Evolutionary conservation across 2,797 vertebrate genomes (phyloP).

Genomic region (Enteromius trimaculatus): DNA sequence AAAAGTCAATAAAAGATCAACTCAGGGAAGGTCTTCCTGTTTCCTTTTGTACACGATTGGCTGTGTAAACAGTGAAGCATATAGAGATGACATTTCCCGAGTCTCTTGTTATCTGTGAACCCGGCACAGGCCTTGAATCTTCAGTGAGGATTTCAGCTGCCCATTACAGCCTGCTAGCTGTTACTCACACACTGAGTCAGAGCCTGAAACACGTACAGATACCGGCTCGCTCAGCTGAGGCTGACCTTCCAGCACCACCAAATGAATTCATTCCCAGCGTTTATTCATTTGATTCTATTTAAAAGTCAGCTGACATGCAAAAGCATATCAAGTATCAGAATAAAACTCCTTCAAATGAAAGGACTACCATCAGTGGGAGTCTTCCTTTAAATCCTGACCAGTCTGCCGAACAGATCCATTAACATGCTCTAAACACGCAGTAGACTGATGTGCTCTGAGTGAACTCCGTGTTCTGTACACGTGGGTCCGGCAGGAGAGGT

Average conservation of each 20-base stretch:
- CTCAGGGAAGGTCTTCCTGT: conserved; percentile 14
- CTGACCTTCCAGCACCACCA: conserved; percentile 19
- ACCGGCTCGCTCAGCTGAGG: neutral
- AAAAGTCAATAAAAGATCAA: conserved; percentile 35
- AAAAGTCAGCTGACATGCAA: neutral
- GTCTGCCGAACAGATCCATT: conserved; percentile 14
- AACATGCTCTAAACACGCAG: conserved; percentile 7
- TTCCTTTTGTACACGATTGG: conserved; percentile 35
- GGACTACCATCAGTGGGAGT: neutral
- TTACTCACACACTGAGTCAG: conserved; percentile 44
- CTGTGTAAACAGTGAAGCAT: conserved; percentile 43
- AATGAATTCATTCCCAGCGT: neutral
- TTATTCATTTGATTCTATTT: conserved; percentile 19
- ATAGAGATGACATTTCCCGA: conserved; percentile 43
- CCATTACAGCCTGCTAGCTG: conserved; percentile 34
- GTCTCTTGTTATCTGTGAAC: conserved; percentile 41
- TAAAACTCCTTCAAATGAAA: neutral
- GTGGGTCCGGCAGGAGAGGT: conserved; percentile 15
- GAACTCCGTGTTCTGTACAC: conserved; percentile 19
- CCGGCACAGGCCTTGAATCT: conserved; percentile 9
- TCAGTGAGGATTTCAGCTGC: conserved; percentile 35
- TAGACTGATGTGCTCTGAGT: conserved; percentile 23
- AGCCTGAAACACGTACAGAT: conserved; percentile 21
- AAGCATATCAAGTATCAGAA: neutral
- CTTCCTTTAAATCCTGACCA: conserved; percentile 16